Evolutionary conservation across 2,888 invertebrate species (phyloP), one percentile per base, ranked within the genome.

Genomic region (Sussaba pulchella): DNA sequence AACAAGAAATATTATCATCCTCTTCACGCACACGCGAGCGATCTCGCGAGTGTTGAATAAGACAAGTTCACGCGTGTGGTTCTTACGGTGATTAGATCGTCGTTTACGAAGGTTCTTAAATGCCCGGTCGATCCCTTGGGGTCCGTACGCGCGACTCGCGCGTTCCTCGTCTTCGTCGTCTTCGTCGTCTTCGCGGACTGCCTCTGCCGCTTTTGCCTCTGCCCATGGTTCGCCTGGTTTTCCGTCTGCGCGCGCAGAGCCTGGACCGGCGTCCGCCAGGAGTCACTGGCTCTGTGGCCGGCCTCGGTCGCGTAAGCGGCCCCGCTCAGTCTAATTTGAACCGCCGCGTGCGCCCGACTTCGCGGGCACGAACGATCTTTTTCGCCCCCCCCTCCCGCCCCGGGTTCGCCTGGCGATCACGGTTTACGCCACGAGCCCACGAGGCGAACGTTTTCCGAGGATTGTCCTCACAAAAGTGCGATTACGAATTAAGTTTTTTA

Each of bases 281-380:
- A 87, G 91, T 85, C 92, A 91, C 92, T 92, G 89, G 85, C 89
- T 87, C 89, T 89, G 90, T 89, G 88, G 88, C 91, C 92, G 92
- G 92, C 89, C 91, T 91, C 89, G 88, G 85, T 88, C 86, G 85
- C 89, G 88, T 90, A 88, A 90, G 89, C 90, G 88, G 89, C 87
- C 88, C 81, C 87, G 90, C 89, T 92, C 92, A 92, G 92, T 92
- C 91, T 91, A 92, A 92, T 92, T 92, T 92, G 92, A 92, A 92
- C 92, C 92, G 92, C 90, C 92, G 92, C 91, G 92, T 90, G 91
- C 89, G 90, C 88, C 90, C 90, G 91, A 90, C 86, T 87, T 88
- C 89, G 89, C 89, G 89, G 89, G 88, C 83, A 83, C 86, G 85
- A n/a, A 84, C 86, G 82, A 87, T 84, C 84, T 83, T 83, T 84